phyloP scores from a whole-genome alignment of 1,140 invertebrate genomes.

The Drosophila oshimai region DNA sequence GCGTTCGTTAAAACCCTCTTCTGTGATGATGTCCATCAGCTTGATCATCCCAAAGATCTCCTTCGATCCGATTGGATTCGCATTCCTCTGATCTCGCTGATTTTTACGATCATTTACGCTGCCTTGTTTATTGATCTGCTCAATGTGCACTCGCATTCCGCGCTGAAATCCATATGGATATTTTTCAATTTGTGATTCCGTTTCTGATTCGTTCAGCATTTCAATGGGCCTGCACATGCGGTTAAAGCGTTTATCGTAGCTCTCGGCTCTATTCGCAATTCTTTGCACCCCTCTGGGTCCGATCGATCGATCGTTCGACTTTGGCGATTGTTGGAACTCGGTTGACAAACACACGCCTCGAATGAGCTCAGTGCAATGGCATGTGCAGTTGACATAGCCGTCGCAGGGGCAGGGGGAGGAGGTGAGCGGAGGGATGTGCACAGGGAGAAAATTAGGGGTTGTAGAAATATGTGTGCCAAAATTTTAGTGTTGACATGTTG shows the following conservation, averaged over 20 bases:
- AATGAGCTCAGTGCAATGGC: conserved; percentile 78
- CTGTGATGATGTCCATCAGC: too few relatives aligned
- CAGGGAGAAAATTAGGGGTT: neutral
- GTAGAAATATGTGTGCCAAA: too few relatives aligned
- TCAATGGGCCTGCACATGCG: conserved; percentile 61
- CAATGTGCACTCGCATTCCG: conserved; percentile 46
- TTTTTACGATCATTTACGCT: conserved; percentile 34
- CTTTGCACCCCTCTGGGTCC: neutral
- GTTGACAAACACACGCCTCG: conserved; percentile 61
- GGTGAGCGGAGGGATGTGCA: neutral
- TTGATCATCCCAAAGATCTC: conserved; percentile 1
- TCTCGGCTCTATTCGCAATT: neutral
- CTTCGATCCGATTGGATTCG: conserved; percentile 7
- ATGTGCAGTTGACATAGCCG: conserved; percentile 61
- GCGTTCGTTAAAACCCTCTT: too few relatives aligned
- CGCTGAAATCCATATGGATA: conserved; percentile 63
- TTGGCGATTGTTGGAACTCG: conserved; percentile 60
- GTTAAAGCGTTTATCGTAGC: conserved; percentile 56
- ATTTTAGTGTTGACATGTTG: too few relatives aligned
- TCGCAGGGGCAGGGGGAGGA: neutral
- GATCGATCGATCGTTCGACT: conserved; percentile 41
- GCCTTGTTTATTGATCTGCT: conserved; percentile 39
- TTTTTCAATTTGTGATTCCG: conserved; percentile 47
- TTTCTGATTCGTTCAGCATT: conserved; percentile 63
- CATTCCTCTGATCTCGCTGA: conserved; percentile 24